Conservation (phyloP, 1,140 invertebrate species). For the Elymnias hypermnestra region DNA sequence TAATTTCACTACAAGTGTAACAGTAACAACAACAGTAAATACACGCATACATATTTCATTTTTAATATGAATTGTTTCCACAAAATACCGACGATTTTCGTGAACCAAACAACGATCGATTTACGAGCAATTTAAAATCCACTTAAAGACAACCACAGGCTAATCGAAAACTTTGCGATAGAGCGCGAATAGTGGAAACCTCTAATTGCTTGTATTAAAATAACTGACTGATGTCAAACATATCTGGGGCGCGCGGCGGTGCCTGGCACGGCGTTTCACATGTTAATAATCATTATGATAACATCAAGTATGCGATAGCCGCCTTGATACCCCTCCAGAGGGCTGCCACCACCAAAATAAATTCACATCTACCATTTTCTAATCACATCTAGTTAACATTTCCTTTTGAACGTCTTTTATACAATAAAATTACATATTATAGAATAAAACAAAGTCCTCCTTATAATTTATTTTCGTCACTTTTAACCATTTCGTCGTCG, state of each 20-base stretch:
- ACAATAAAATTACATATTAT: no score
- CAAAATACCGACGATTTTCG: constrained; percentile 31
- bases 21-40: no score
- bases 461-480: no score
- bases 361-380: no score
- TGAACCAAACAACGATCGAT: constrained; percentile 43
- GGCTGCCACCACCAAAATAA: constrained; percentile 24
- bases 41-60: constrained; percentile 13
- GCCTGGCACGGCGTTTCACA: constrained; percentile 63
- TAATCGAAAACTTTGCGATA: constrained; percentile 66
- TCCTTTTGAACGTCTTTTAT: no score
- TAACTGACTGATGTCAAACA: constrained; percentile 72
- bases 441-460: no score
- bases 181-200: constrained; percentile 46
- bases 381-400: no score
- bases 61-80: background rate
- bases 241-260: constrained; percentile 58
- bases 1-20: no score
- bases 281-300: constrained; percentile 74
- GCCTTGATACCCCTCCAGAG: constrained; percentile 33
- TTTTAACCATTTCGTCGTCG: no score
- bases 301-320: constrained; percentile 70
- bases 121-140: constrained; percentile 62
- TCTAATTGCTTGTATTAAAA: constrained; percentile 73
- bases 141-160: constrained; percentile 68